These are phyloP conservation scores for Cephonodes hylas DNA, from an alignment of 2,888 invertebrate genomes.

Conservation along the genomic window DNA sequence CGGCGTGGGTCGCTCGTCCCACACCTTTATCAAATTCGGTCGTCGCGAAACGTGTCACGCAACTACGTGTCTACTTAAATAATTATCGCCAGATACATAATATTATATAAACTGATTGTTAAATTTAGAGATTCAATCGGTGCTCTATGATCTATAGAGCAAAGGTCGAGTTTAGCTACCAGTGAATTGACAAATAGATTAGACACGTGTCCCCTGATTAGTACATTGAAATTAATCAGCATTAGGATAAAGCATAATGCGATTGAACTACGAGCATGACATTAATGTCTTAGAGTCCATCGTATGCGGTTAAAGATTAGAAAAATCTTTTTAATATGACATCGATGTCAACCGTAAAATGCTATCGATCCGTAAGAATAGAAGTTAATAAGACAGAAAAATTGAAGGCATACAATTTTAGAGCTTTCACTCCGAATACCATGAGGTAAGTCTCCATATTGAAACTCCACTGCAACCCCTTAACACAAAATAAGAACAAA, in stretches of 20 bases:
- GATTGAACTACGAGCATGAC: too few species aligned
- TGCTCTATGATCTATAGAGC: neutral
- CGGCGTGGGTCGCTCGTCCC: neutral
- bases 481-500: neutral
- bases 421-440: too few species aligned
- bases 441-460: too few species aligned
- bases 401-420: too few species aligned
- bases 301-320: too few species aligned
- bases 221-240: neutral
- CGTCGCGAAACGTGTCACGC: neutral
- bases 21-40: neutral
- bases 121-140: neutral
- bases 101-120: neutral
- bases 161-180: neutral
- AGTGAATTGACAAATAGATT: neutral
- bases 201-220: neutral
- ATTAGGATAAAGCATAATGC: too few species aligned
- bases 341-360: too few species aligned
- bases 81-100: neutral
- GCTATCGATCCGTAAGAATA: too few species aligned
- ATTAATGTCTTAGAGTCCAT: too few species aligned
- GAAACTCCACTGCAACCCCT: too few species aligned
- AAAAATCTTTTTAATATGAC: too few species aligned
- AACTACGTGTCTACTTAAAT: neutral
- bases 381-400: too few species aligned